phyloP scores from a whole-genome alignment of 2,888 invertebrate species.

The Nymphalis urticae region DNA sequence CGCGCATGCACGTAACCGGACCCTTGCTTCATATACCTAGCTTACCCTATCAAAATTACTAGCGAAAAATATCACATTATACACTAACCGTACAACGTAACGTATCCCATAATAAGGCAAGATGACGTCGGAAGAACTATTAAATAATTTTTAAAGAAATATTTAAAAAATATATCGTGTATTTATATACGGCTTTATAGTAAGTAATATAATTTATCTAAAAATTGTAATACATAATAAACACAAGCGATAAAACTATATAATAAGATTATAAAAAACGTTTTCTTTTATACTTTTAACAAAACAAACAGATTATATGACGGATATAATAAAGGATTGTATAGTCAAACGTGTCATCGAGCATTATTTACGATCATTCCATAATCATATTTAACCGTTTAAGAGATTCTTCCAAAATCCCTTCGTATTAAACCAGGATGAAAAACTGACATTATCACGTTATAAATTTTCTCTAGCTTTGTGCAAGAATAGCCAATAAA shows the following conservation, averaged over 20 bases:
- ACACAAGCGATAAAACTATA: too few relatives aligned
- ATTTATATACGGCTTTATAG: too few relatives aligned
- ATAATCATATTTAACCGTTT: slow-evolving; percentile 37
- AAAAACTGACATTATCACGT: slow-evolving; percentile 72
- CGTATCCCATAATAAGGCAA: not conserved
- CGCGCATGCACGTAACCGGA: slow-evolving; percentile 45
- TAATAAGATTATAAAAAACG: too few relatives aligned
- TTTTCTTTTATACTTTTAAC: too few relatives aligned
- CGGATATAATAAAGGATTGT: not conserved
- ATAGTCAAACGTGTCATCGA: slow-evolving; percentile 3
- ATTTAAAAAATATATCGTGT: too few relatives aligned
- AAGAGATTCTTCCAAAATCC: slow-evolving; percentile 55
- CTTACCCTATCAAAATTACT: slow-evolving; percentile 5
- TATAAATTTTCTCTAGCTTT: slow-evolving; percentile 72
- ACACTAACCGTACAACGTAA: not conserved
- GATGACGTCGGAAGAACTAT: too few relatives aligned
- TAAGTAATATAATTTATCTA: too few relatives aligned
- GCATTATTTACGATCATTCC: slow-evolving; percentile 35
- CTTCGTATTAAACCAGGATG: slow-evolving; percentile 56
- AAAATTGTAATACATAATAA: too few relatives aligned
- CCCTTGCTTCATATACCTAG: slow-evolving; percentile 7
- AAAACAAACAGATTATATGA: too few relatives aligned
- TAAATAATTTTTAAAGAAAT: too few relatives aligned
- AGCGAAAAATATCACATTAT: not conserved
- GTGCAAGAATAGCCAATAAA: slow-evolving; percentile 75